phyloP scores from a whole-genome alignment of 2,797 vertebrate genomes.

The Anguilla anguilla region DNA sequence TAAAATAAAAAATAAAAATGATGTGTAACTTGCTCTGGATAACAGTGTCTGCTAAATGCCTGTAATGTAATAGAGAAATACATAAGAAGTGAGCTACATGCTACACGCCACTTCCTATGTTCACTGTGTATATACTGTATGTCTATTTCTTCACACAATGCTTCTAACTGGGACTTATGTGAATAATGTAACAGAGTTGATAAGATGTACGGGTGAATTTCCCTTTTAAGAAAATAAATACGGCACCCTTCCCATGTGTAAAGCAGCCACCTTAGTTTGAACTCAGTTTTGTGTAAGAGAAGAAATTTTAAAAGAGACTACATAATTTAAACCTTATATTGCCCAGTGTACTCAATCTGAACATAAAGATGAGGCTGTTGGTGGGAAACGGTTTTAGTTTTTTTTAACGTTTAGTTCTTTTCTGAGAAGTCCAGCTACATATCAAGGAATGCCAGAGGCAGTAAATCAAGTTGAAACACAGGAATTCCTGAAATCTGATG shows the following conservation, averaged over 20 bases:
- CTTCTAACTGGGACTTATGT: not conserved
- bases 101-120: not conserved
- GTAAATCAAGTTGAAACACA: not conserved
- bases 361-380: not conserved
- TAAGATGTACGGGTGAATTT: too few species aligned
- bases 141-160: not conserved
- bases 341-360: not conserved
- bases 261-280: not conserved
- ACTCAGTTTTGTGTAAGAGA: not conserved
- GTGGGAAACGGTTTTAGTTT: not conserved
- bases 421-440: not conserved
- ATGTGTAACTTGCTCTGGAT: too few species aligned
- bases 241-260: not conserved
- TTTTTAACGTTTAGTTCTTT: not conserved
- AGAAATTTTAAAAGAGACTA: not conserved
- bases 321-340: not conserved
- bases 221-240: not conserved
- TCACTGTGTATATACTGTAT: not conserved
- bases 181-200: not conserved
- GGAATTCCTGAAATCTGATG: not conserved
- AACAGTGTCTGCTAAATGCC: too few species aligned
- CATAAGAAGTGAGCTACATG: not conserved
- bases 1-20: too few species aligned
- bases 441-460: not conserved
- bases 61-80: too few species aligned